Conservation (phyloP, 1,140 invertebrate genomes). For the Lethrus apterus region DNA sequence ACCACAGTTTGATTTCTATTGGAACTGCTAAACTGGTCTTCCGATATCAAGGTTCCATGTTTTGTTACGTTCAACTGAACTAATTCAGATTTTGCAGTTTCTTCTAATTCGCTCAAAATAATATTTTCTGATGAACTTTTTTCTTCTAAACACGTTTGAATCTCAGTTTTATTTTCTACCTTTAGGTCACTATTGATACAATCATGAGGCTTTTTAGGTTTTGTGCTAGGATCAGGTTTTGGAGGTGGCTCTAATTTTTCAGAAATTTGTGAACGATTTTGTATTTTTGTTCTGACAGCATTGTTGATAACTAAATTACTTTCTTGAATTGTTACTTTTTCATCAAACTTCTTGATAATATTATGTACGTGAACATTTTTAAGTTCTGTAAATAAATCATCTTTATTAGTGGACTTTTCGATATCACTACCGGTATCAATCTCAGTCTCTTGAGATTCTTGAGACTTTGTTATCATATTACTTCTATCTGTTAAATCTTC, state of each 20-base stretch:
- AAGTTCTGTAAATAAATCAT: constrained; percentile 25
- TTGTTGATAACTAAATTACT: not conserved
- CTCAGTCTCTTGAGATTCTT: too few relatives aligned
- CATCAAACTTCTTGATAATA: constrained; percentile 39
- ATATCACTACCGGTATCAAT: not conserved
- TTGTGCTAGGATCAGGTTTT: constrained; percentile 32
- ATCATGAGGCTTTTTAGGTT: too few relatives aligned
- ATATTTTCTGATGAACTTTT: constrained; percentile 21
- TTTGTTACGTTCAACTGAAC: too few relatives aligned
- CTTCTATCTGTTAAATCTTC: constrained; percentile 37
- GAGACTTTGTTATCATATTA: constrained; percentile 30
- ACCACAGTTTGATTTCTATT: not conserved
- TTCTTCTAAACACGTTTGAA: too few relatives aligned
- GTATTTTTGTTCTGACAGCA: constrained; percentile 3
- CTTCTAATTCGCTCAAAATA: too few relatives aligned
- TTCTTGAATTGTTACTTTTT: constrained; percentile 11
- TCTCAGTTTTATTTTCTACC: too few relatives aligned
- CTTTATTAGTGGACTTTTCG: not conserved
- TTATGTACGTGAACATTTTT: constrained; percentile 37
- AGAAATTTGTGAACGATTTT: too few relatives aligned
- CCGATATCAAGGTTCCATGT: too few relatives aligned
- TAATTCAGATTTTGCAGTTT: too few relatives aligned
- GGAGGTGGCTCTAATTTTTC: too few relatives aligned
- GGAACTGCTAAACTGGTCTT: too few relatives aligned
- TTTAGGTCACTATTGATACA: too few relatives aligned